A percentile compares a stretch with the other conserved stretches of the same genome.
phyloP scores from a whole-genome alignment of 1,140 invertebrate species.

The Agrypnia vestita region DNA sequence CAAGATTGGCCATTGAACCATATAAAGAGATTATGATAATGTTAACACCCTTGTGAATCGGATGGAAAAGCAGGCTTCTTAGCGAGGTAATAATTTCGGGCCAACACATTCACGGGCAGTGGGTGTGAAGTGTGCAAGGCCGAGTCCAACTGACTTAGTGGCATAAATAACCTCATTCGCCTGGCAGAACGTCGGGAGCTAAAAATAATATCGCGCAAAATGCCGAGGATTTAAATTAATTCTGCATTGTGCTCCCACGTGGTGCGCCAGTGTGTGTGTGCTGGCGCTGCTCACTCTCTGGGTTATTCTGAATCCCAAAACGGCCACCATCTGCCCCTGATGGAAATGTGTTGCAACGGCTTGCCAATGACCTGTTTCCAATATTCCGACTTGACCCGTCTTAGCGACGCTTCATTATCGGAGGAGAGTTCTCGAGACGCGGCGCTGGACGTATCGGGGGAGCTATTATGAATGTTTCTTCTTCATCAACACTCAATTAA shows the following conservation, averaged over 20 bases:
- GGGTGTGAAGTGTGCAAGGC: conserved; percentile 25
- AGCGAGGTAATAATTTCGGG: conserved; percentile 8
- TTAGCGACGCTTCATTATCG: too few species aligned
- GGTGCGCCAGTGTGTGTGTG: conserved; percentile 1
- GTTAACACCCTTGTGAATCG: neutral
- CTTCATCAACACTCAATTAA: too few species aligned
- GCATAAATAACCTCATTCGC: conserved; percentile 51
- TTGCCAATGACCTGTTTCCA: conserved; percentile 27
- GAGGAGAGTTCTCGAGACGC: too few species aligned
- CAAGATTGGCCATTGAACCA: too few species aligned
- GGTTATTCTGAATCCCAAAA: conserved; percentile 19
- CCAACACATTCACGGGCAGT: neutral
- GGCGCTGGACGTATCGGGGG: too few species aligned
- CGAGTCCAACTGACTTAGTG: conserved; percentile 36
- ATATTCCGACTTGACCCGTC: neutral
- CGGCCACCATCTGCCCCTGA: conserved; percentile 14
- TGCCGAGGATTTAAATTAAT: conserved; percentile 42
- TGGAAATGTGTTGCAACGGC: neutral
- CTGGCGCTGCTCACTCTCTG: neutral
- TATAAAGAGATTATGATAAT: neutral
- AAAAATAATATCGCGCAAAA: conserved; percentile 37
- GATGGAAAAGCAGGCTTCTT: conserved; percentile 12
- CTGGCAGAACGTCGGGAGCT: conserved; percentile 42
- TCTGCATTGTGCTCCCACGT: conserved; percentile 40
- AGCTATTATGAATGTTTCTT: too few species aligned